Evolutionary conservation across 2,888 invertebrate species (phyloP), one percentile per base, ranked within the genome.

Genomic region (Cantharis flavilabris): DNA sequence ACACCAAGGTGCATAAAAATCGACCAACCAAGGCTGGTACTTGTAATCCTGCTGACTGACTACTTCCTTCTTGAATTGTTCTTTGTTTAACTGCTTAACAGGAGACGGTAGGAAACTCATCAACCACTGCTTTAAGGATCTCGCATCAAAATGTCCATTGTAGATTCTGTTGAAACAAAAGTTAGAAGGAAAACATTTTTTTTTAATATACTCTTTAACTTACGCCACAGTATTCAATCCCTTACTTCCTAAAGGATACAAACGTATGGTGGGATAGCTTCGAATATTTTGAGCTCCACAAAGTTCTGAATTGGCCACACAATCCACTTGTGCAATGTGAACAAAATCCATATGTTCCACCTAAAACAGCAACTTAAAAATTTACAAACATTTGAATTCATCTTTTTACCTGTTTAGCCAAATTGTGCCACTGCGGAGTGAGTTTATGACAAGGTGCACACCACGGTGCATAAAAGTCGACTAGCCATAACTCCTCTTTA

Each of bases 401-500:
- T 16, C 30, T n/a, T 3, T 13, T 18, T 72, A 90, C 87, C 78
- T 90, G 88, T 85, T 90, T 91, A 2, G 94, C 93, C 33, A 94
- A 88, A 84, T 90, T 89, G 64, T 93, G 89, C 91, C 93, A 94
- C 82, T 94, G 91, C 0, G 93, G 92, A 10, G 91, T 90, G 79
- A 95, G 87, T 84, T 92, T 91, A 83, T 93, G 92, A 85, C 95
- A 95, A 0, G 94, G 94, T 2, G 92, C 92, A 88, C 95, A 95
- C 94, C 94, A 94, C 0, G 94, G 92, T 11, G 93, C 93, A 85
- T 90, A 94, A 87, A 92, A 95, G 87, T 94, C 94, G 3, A 95
- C 91, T 23, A 93, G 85, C 93, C 93, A 94, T 4, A 94, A 86
- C 76, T 91, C 90, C 69, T 90, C 88, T 9, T 85, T 84, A 1